Evolutionary conservation across 2,888 invertebrate species (phyloP), one percentile per base, ranked within the genome.

Genomic region (Andrena flavipes): DNA sequence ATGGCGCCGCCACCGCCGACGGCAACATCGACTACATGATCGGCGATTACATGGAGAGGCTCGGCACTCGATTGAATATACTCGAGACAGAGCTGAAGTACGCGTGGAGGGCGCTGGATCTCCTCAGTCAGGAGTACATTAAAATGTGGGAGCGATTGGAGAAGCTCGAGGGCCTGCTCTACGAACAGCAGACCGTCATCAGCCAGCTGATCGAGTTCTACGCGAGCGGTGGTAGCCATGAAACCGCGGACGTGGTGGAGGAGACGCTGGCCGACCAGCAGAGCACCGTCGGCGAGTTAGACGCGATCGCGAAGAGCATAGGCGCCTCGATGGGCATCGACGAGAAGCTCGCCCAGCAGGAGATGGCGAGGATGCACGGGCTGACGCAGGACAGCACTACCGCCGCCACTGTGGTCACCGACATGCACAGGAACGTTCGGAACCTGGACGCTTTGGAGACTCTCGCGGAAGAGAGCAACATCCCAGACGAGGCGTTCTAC

Each of bases 101-200:
- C 92, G 98, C 98, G 23, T 98, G 98, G 98, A 96, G 98, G 85
- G 98, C 98, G 2, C 95, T 98, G 75, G 98, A 98, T 92, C 95
- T 98, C 71, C 96, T 98, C 48, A 98, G 98, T 54, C 97, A 97
- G 91, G 98, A 98, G 93, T 98, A 98, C 91, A 97, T 98, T 71
- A 97, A 98, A 93, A 98, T 98, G 97, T 98, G 98, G 98, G 97
- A 97, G 91, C 95, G 98, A 62, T 95, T 98, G 80, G 98, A 98
- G 92, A 97, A 98, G 93, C 95, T 98, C 35, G 98, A 98, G 93
- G 96, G 97, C 29, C 95, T 98, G 81, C 95, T 98, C 2, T 96
- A 97, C 93, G 98, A 98, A 92, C 98, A 98, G 93, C 98, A 98
- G 93, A 97, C 97, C 88, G 98, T 98, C 60, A 98, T 98, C 90